Percentiles rank a stretch among this genome's conserved stretches.
Evolutionary conservation across 2,113 vertebrate species (phyloP).

Genomic region (Ageneiosus marmoratus): DNA sequence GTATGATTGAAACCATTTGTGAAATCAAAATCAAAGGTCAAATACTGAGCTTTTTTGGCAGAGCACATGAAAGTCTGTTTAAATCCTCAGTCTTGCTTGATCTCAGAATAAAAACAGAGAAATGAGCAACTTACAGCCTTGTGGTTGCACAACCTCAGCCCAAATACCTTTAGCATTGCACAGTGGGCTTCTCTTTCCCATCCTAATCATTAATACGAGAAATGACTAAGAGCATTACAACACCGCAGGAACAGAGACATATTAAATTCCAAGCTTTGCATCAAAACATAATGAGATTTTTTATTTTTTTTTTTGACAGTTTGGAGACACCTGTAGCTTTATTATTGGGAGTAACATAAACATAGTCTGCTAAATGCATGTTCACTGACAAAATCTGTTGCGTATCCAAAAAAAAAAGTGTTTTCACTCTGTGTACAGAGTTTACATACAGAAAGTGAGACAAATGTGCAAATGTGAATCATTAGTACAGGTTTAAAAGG

Average conservation of each 20-base stretch:
- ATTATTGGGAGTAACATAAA: neutral
- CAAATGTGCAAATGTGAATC: constrained; percentile 33
- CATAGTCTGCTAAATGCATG: constrained; percentile 12
- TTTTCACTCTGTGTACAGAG: neutral
- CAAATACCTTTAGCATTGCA: constrained; percentile 60
- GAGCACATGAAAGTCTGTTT: constrained; percentile 53
- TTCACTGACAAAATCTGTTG: neutral
- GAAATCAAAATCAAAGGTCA: constrained; percentile 64
- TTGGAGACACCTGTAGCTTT: constrained; percentile 55
- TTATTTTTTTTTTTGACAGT: constrained; percentile 17
- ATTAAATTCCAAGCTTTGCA: constrained; percentile 39
- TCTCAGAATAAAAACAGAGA: constrained; percentile 47
- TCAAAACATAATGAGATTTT: constrained; percentile 41
- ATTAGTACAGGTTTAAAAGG: constrained; percentile 35
- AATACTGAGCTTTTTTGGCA: constrained; percentile 55
- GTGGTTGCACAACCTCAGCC: constrained; percentile 57
- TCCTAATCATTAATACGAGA: constrained; percentile 60
- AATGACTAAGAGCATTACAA: constrained; percentile 32
- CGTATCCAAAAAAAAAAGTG: constrained; percentile 11
- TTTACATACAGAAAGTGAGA: constrained; percentile 29
- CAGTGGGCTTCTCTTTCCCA: constrained; percentile 55
- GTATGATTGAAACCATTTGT: constrained; percentile 59
- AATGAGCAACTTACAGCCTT: constrained; percentile 55
- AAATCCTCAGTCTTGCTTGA: constrained; percentile 42
- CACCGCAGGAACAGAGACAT: constrained; percentile 47